Conservation (phyloP, 2,113 vertebrate genomes). For the Gallinago undulata region DNA sequence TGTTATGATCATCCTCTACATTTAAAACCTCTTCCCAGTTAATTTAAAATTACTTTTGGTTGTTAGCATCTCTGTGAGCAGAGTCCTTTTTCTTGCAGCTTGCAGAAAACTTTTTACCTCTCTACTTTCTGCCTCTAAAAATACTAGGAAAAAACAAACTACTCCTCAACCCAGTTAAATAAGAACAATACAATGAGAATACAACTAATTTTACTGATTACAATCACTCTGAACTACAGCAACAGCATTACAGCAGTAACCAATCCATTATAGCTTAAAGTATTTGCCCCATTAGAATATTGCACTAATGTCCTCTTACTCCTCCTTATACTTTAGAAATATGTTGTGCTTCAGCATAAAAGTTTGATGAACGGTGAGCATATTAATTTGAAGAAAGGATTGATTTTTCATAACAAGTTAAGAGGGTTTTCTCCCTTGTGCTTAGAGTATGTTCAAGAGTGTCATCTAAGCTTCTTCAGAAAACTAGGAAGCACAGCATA, state of each 20-base stretch:
- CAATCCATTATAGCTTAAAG: not conserved
- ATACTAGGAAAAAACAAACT: not conserved
- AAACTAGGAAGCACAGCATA: not conserved
- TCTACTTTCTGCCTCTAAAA: not conserved
- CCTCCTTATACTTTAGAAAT: not conserved
- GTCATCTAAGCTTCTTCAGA: not conserved
- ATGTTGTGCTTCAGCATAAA: not conserved
- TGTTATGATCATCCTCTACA: not conserved
- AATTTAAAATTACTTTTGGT: not conserved
- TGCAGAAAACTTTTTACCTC: not conserved
- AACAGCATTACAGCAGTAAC: not conserved
- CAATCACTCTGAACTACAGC: not conserved
- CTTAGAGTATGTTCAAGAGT: not conserved
- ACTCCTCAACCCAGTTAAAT: not conserved
- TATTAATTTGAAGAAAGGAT: not conserved
- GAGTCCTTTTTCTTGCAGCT: not conserved
- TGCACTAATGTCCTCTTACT: not conserved
- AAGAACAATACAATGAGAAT: not conserved
- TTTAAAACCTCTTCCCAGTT: not conserved
- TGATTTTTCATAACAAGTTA: not conserved
- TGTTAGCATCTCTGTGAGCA: not conserved
- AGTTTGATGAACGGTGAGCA: not conserved
- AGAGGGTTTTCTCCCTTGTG: not conserved
- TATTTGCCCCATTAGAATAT: not conserved
- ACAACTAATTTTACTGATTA: not conserved